Evolutionary conservation across 2,888 invertebrate species (phyloP).

Genomic region (Eupithecia abbreviata): DNA sequence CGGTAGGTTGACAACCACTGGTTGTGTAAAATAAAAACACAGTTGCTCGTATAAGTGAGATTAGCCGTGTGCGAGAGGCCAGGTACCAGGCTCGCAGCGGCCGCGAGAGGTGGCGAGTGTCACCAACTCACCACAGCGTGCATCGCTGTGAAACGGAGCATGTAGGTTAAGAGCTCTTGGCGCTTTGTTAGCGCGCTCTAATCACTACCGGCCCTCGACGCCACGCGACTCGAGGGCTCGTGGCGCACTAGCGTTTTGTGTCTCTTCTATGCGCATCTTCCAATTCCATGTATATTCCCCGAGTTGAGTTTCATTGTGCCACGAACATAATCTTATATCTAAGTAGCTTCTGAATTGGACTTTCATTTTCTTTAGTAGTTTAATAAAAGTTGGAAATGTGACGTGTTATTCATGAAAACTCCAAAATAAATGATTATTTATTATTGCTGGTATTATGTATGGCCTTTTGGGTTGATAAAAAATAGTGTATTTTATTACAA

Average conservation of each 20-base stretch:
- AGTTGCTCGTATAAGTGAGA: slow-evolving; percentile 53
- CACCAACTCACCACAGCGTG: slow-evolving; percentile 63
- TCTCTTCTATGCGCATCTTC: slow-evolving; percentile 67
- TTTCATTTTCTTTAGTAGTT: not conserved
- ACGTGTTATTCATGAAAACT: too few relatives aligned
- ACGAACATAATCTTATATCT: not conserved
- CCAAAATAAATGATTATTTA: too few relatives aligned
- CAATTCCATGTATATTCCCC: slow-evolving; percentile 49
- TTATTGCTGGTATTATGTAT: not conserved
- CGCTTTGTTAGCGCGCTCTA: slow-evolving; percentile 83
- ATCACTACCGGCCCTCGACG: slow-evolving; percentile 79
- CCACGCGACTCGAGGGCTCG: slow-evolving; percentile 73
- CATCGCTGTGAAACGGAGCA: slow-evolving; percentile 79
- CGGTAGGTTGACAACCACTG: too few relatives aligned
- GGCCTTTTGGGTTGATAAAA: not conserved
- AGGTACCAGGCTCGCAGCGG: slow-evolving; percentile 68
- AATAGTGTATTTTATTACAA: not conserved
- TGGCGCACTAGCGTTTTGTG: slow-evolving; percentile 80
- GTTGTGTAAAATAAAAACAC: slow-evolving; percentile 17
- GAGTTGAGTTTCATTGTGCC: not conserved
- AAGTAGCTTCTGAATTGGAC: not conserved
- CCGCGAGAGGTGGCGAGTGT: slow-evolving; percentile 62
- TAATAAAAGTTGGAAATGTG: not conserved
- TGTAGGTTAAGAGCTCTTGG: slow-evolving; percentile 80
- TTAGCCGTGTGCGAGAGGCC: slow-evolving; percentile 62